Evolutionary conservation across 1,140 invertebrate species (phyloP).

Genomic region (Chrysoperla carnea): DNA sequence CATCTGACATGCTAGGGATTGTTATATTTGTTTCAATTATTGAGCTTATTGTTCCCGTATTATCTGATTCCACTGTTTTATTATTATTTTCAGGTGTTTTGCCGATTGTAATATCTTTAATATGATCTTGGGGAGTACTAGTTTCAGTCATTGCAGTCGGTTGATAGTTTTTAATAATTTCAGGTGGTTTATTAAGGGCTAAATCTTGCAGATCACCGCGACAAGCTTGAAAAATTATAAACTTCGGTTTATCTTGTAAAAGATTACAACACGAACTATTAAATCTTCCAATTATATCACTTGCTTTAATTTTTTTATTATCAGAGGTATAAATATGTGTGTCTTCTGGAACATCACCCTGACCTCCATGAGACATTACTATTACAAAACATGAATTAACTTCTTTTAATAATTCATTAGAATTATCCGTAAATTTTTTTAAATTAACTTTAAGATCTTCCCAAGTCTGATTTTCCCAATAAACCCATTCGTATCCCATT

Average conservation of each 20-base stretch:
- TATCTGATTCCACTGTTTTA: too few relatives aligned
- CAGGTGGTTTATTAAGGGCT: too few relatives aligned
- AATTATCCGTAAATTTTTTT: background rate
- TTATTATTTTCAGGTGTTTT: too few relatives aligned
- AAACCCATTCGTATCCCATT: background rate
- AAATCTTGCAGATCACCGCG: too few relatives aligned
- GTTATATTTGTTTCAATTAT: too few relatives aligned
- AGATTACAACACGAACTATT: background rate
- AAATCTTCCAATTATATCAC: background rate
- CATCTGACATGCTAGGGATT: too few relatives aligned
- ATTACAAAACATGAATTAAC: background rate
- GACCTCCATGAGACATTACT: background rate
- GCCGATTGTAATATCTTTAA: too few relatives aligned
- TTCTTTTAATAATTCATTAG: background rate
- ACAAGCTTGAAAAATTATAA: background rate
- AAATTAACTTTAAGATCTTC: background rate
- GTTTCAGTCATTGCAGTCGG: too few relatives aligned
- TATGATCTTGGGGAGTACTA: too few relatives aligned
- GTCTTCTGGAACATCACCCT: background rate
- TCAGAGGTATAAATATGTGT: background rate
- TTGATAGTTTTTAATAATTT: too few relatives aligned
- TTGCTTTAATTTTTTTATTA: background rate
- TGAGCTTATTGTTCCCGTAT: too few relatives aligned
- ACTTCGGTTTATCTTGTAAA: background rate
- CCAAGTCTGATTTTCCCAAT: too few relatives aligned